Evolutionary conservation across 2,113 vertebrate genomes (phyloP).

Genomic region (Rhabdomys dilectus): DNA sequence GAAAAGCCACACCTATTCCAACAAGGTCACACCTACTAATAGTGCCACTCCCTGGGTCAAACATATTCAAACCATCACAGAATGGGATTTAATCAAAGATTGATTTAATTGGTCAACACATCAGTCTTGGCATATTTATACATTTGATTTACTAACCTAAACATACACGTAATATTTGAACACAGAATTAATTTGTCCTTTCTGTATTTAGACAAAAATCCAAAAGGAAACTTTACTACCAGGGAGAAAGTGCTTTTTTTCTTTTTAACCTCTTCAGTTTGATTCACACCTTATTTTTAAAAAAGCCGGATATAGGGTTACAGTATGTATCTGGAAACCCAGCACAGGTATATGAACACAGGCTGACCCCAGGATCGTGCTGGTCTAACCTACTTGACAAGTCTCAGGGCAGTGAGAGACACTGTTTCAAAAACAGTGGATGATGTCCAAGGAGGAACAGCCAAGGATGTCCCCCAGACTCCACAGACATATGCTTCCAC

Average conservation of each 20-base stretch:
- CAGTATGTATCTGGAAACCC: no score
- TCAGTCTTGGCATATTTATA: background rate
- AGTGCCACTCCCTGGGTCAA: no score
- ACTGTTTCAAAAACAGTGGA: background rate
- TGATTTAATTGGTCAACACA: background rate
- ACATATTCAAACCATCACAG: no score
- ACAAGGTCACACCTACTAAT: no score
- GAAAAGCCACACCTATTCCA: no score
- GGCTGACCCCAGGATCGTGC: background rate
- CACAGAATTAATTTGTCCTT: background rate
- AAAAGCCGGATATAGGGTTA: background rate
- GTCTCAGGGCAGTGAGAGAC: background rate
- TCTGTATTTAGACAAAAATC: rapidly evolving
- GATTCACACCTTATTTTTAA: background rate
- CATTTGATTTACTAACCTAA: background rate
- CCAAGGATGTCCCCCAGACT: background rate
- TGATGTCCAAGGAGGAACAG: background rate
- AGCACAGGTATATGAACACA: no score
- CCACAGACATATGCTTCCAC: no score
- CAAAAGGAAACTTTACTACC: background rate
- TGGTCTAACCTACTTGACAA: background rate
- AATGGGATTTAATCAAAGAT: background rate
- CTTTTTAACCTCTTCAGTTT: background rate
- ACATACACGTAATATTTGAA: background rate
- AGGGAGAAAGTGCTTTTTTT: background rate